Percentiles rank a stretch among this genome's conserved stretches.
phyloP scores from a whole-genome alignment of 2,113 vertebrate genomes.

The Suncus etruscus region DNA sequence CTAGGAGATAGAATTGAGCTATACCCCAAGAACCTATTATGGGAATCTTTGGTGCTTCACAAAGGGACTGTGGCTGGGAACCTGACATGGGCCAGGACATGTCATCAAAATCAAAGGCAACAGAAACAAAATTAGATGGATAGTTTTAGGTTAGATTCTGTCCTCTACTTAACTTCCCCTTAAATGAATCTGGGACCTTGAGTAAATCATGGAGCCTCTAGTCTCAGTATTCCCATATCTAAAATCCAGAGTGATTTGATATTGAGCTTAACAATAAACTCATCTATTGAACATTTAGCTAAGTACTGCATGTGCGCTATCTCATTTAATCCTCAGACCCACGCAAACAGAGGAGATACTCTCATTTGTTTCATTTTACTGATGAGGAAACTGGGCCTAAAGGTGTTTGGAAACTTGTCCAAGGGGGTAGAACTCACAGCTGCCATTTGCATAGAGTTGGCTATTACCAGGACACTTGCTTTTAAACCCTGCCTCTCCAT shows the following conservation, averaged over 20 bases:
- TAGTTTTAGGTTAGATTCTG: neutral
- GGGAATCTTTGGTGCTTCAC: neutral
- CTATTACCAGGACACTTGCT: slow-evolving; percentile 26
- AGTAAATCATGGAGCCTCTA: neutral
- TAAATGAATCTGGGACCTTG: slow-evolving; percentile 20
- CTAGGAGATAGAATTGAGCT: neutral
- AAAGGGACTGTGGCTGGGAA: neutral
- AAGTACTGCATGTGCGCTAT: neutral
- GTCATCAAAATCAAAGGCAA: neutral
- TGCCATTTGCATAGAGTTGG: slow-evolving; percentile 23
- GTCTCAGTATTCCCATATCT: slow-evolving; percentile 23
- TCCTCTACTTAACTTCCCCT: neutral
- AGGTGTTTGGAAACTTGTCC: slow-evolving; percentile 15
- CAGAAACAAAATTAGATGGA: neutral
- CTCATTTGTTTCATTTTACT: neutral
- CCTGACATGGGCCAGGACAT: neutral
- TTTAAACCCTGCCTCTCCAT: slow-evolving; percentile 13
- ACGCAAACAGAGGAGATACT: neutral
- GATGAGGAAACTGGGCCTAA: slow-evolving; percentile 15
- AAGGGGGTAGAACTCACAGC: slow-evolving; percentile 9
- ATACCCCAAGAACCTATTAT: neutral
- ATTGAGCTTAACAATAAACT: neutral
- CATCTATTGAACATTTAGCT: neutral
- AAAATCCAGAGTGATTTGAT: slow-evolving; percentile 2
- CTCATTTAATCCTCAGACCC: slow-evolving; percentile 15